These are phyloP conservation scores for Stylophora pistillata DNA, from an alignment of 64 coral and sea anemone species.

Conservation along the genomic window DNA sequence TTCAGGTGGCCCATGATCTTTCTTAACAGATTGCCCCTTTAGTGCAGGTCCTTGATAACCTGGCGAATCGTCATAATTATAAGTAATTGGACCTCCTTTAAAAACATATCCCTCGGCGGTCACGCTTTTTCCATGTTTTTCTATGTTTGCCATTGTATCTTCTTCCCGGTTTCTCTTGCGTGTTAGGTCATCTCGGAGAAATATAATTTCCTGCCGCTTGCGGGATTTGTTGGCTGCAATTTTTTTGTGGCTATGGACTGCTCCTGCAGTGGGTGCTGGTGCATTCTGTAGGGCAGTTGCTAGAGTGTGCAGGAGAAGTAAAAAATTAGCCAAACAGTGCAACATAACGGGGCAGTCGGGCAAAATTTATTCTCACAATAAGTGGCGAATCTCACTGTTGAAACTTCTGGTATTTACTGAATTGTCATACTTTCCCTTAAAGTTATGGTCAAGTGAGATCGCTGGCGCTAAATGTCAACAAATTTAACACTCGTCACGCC, in stretches of 20 bases:
- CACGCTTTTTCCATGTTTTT: constrained; percentile 67
- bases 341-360: neutral
- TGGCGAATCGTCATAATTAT: neutral
- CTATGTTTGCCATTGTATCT: constrained; percentile 42
- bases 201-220: constrained; percentile 75
- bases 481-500: neutral
- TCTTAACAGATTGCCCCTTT: constrained; percentile 65
- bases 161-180: constrained; percentile 52
- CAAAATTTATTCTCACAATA: neutral
- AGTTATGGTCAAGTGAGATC: neutral
- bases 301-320: neutral
- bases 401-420: neutral
- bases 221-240: constrained; percentile 13
- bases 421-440: neutral
- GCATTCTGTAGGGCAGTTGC: neutral
- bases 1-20: constrained; percentile 72
- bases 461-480: too few relatives aligned
- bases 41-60: constrained; percentile 33
- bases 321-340: neutral
- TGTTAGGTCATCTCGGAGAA: constrained; percentile 35
- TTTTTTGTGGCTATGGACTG: neutral
- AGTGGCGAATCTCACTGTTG: neutral
- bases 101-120: constrained; percentile 64
- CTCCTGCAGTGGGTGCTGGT: too few relatives aligned
- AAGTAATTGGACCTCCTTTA: neutral